Conservation (phyloP, 2,113 vertebrate species). For the Prochilodus magdalenae region DNA sequence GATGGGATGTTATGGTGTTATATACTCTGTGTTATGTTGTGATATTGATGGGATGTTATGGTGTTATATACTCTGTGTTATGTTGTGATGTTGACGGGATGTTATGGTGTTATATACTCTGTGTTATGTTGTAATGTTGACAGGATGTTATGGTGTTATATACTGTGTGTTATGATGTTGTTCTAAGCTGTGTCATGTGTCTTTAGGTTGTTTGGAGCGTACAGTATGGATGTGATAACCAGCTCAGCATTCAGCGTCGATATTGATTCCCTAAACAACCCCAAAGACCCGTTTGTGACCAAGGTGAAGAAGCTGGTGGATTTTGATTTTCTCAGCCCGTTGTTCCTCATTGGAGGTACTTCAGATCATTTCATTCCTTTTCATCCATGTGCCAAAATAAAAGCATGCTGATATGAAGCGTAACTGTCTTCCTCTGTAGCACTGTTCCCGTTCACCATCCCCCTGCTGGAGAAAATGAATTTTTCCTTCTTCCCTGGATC, state of each 20-base stretch:
- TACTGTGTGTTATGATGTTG: too few species aligned
- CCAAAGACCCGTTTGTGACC: conserved; percentile 82
- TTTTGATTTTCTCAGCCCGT: conserved; percentile 71
- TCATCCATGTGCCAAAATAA: not conserved
- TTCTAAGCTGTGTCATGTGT: not conserved
- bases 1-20: too few species aligned
- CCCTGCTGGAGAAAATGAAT: conserved; percentile 60
- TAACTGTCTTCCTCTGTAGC: conserved; percentile 49
- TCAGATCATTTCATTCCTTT: not conserved
- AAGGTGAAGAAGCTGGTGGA: conserved; percentile 77
- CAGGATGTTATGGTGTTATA: too few species aligned
- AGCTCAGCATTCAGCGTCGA: conserved; percentile 87
- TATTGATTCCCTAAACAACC: conserved; percentile 85
- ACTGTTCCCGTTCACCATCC: conserved; percentile 63
- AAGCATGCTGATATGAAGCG: not conserved
- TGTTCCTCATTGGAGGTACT: conserved; percentile 67
- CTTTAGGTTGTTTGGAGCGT: conserved; percentile 81
- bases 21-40: too few species aligned
- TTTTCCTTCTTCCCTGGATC: conserved; percentile 56
- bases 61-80: too few species aligned
- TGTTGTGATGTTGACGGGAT: too few species aligned
- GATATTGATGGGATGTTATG: too few species aligned
- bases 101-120: too few species aligned
- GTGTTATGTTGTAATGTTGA: too few species aligned
- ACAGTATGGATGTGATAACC: conserved; percentile 85